phyloP scores from a whole-genome alignment of 2,797 vertebrate species.

The Decapterus maruadsi region DNA sequence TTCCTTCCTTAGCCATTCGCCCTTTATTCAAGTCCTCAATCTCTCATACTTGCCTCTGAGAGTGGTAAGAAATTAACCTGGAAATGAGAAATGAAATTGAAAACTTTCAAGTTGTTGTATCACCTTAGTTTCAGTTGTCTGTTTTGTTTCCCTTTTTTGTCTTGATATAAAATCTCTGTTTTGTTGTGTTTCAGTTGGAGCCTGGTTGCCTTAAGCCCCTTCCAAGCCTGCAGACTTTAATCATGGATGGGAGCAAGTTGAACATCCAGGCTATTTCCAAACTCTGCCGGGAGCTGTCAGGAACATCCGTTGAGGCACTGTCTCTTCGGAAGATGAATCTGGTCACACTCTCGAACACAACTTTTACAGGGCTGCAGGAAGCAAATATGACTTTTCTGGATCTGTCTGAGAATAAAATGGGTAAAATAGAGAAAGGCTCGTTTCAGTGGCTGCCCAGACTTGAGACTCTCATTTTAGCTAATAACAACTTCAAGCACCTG shows the following conservation, averaged over 20 bases:
- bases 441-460: constrained; percentile 89
- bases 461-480: constrained; percentile 83
- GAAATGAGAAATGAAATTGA: constrained; percentile 62
- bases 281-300: constrained; percentile 88
- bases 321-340: constrained; percentile 86
- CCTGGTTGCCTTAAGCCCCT: constrained; percentile 87
- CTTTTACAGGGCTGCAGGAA: constrained; percentile 86
- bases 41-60: constrained; percentile 88
- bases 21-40: constrained; percentile 84
- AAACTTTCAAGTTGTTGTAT: neutral
- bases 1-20: constrained; percentile 86
- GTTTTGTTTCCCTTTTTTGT: constrained; percentile 47
- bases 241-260: constrained; percentile 86
- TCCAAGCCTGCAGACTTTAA: constrained; percentile 83
- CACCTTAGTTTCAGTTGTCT: constrained; percentile 28
- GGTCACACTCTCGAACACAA: constrained; percentile 69
- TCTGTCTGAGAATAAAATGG: constrained; percentile 88
- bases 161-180: constrained; percentile 6
- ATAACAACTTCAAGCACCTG: constrained; percentile 86
- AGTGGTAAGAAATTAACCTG: constrained; percentile 82
- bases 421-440: constrained; percentile 81
- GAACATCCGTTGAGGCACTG: constrained; percentile 84
- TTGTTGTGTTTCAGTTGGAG: constrained; percentile 85
- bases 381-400: constrained; percentile 90
- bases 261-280: constrained; percentile 59